phyloP scores from a whole-genome alignment of 2,888 invertebrate genomes.

The Tenthredo livida region DNA sequence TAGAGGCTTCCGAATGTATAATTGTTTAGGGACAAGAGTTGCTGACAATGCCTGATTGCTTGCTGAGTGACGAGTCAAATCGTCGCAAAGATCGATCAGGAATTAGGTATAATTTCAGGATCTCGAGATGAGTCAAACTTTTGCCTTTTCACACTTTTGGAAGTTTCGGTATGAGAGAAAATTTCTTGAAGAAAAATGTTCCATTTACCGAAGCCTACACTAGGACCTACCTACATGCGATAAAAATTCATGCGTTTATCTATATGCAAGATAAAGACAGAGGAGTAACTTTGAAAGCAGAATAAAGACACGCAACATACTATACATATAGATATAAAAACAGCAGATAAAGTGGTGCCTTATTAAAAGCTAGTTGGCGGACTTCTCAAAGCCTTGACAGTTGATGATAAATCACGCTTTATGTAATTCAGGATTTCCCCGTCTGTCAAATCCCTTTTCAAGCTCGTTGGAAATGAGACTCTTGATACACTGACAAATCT shows the following conservation, averaged over 20 bases:
- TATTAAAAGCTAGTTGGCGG: slow-evolving; percentile 42
- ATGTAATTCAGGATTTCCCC: slow-evolving; percentile 42
- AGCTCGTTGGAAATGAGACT: slow-evolving; percentile 5
- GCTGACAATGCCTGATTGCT: not conserved
- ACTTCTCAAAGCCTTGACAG: slow-evolving; percentile 23
- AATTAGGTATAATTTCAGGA: not conserved
- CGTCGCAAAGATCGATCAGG: not conserved
- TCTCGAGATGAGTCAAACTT: not conserved
- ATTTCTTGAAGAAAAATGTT: not conserved
- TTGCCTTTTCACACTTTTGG: not conserved
- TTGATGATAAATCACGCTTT: slow-evolving; percentile 37
- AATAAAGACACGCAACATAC: not conserved
- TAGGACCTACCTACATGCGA: too few species aligned
- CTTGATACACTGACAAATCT: slow-evolving; percentile 37
- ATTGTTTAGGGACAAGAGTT: not conserved
- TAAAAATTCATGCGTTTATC: not conserved
- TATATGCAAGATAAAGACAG: not conserved
- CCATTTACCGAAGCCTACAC: not conserved
- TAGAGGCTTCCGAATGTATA: not conserved
- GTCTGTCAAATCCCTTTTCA: slow-evolving; percentile 33
- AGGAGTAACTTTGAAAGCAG: not conserved
- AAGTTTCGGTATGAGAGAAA: not conserved
- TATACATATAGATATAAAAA: not conserved
- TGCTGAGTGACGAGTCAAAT: not conserved
- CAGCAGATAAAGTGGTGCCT: slow-evolving; percentile 7